phyloP scores from a whole-genome alignment of 2,797 vertebrate genomes.

The Phrynocephalus vlangalii region DNA sequence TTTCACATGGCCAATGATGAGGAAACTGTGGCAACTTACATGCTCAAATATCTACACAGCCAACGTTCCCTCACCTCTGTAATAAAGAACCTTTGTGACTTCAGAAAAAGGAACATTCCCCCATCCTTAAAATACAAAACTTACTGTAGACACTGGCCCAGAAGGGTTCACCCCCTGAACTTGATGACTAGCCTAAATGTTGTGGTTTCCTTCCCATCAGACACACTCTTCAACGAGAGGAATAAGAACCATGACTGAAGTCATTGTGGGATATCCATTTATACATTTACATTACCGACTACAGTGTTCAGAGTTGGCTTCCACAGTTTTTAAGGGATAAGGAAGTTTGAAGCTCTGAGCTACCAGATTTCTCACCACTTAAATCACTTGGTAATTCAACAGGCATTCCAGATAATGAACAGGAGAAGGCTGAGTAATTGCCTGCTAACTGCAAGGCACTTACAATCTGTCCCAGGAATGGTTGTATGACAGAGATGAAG shows the following conservation, averaged over 20 bases:
- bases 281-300: constrained; percentile 30
- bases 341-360: constrained; percentile 43
- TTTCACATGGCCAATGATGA: too few species aligned
- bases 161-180: neutral
- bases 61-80: too few species aligned
- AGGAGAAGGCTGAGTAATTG: constrained; percentile 56
- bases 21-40: too few species aligned
- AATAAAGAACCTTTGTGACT: too few species aligned
- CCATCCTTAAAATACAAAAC: neutral
- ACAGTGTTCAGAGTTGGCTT: constrained; percentile 42
- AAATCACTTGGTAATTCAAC: constrained; percentile 69
- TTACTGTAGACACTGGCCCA: neutral
- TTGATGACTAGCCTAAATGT: neutral
- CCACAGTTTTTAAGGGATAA: constrained; percentile 41
- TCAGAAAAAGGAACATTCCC: too few species aligned
- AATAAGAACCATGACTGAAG: neutral
- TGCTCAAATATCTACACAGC: too few species aligned
- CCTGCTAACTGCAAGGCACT: constrained; percentile 59
- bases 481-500: constrained; percentile 55
- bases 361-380: constrained; percentile 58
- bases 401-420: constrained; percentile 65
- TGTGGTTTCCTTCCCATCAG: neutral
- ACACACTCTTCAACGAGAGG: neutral
- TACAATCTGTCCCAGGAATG: constrained; percentile 46
- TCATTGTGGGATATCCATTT: neutral